Conservation (phyloP, 2,888 invertebrate species). For the Leptodirus hochenwartii region DNA sequence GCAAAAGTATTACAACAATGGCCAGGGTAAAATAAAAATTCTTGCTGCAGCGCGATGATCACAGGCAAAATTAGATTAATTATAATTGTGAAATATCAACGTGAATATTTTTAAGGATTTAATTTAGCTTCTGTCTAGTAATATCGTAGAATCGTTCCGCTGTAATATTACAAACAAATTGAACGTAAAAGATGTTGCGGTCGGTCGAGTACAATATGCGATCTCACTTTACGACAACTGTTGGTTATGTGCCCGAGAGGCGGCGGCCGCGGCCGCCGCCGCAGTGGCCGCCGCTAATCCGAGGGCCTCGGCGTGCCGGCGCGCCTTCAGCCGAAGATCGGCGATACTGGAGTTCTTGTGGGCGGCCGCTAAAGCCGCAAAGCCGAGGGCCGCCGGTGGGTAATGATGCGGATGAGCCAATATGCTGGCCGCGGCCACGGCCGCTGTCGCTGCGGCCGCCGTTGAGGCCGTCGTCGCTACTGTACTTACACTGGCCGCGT, state of each 20-base stretch:
- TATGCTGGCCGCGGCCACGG: conserved; percentile 29
- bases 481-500: conserved; percentile 15
- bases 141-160: no score
- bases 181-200: no score
- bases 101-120: no score
- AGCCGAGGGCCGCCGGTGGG: conserved; percentile 39
- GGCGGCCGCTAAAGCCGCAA: conserved; percentile 66
- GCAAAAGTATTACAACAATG: no score
- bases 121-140: no score
- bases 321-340: conserved; percentile 81
- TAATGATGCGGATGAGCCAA: conserved; percentile 50
- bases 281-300: conserved; percentile 33
- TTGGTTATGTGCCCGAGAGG: conserved; percentile 5
- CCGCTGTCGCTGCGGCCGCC: conserved; percentile 39
- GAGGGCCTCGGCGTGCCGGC: conserved; percentile 80
- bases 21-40: no score
- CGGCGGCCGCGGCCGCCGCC: conserved; percentile 11
- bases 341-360: conserved; percentile 86
- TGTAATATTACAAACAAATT: no score
- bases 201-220: no score
- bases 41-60: no score
- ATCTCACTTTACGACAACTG: no score
- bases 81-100: no score
- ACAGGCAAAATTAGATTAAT: no score
- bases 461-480: conserved; percentile 23